phyloP scores from a whole-genome alignment of 2,888 invertebrate genomes.

The Caradrina clavipalpis region DNA sequence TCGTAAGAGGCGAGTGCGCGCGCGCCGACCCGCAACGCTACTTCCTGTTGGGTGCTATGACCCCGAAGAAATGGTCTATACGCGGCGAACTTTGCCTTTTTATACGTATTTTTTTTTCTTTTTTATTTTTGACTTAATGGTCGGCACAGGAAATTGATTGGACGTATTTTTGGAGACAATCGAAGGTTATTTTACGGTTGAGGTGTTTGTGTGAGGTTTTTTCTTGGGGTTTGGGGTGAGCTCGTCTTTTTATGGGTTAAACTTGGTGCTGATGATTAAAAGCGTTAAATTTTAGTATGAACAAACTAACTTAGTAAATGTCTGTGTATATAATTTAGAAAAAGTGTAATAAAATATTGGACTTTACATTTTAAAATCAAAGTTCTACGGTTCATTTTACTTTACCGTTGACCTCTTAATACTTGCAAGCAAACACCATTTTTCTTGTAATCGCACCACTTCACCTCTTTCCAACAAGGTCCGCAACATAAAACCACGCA shows the following conservation, averaged over 20 bases:
- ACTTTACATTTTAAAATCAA: neutral
- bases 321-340: neutral
- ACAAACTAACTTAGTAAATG: neutral
- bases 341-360: neutral
- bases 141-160: slow-evolving; percentile 87
- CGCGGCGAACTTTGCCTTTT: slow-evolving; percentile 81
- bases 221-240: slow-evolving; percentile 38
- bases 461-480: slow-evolving; percentile 36
- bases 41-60: slow-evolving; percentile 90
- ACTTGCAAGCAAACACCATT: slow-evolving; percentile 5
- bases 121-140: slow-evolving; percentile 77
- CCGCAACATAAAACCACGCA: slow-evolving; percentile 38
- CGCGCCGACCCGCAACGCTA: slow-evolving; percentile 87
- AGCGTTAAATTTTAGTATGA: neutral
- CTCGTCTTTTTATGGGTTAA: neutral
- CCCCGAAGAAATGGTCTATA: slow-evolving; percentile 88
- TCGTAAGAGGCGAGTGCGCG: slow-evolving; percentile 85
- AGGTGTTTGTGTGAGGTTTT: slow-evolving; percentile 57
- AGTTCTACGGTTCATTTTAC: neutral
- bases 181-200: slow-evolving; percentile 85
- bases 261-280: slow-evolving; percentile 12
- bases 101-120: slow-evolving; percentile 73
- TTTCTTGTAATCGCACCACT: slow-evolving; percentile 28
- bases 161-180: slow-evolving; percentile 74
- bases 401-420: neutral